Percentiles rank a stretch among this genome's conserved stretches.
Evolutionary conservation across 2,113 vertebrate species (phyloP).

Genomic region (Sylvia atricapilla): DNA sequence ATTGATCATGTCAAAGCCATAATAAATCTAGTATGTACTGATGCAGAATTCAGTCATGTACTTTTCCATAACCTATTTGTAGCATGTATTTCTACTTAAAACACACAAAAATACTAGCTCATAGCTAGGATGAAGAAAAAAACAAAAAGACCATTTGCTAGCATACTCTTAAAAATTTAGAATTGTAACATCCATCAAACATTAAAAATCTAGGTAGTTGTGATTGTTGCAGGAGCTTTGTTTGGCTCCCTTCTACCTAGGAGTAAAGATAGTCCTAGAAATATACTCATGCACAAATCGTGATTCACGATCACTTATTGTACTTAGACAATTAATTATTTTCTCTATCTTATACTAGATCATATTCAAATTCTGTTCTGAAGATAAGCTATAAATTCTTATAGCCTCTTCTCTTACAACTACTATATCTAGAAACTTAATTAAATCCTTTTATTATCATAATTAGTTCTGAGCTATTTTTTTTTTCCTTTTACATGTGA

Average conservation of each 20-base stretch:
- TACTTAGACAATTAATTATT: neutral
- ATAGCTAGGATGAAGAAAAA: neutral
- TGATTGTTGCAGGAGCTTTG: neutral
- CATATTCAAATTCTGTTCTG: neutral
- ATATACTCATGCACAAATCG: neutral
- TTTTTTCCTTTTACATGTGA: neutral
- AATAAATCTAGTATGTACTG: neutral
- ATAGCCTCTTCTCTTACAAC: neutral
- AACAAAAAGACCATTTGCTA: neutral
- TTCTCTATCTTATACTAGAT: neutral
- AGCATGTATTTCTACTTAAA: neutral
- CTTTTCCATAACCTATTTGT: neutral
- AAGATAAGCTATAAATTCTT: neutral
- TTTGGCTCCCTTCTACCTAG: neutral
- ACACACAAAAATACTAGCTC: neutral
- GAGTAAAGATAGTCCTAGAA: neutral
- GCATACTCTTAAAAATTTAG: rapidly evolving
- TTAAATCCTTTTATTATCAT: neutral
- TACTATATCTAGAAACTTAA: neutral
- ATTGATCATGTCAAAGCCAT: neutral
- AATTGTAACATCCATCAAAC: neutral
- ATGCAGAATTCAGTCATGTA: neutral
- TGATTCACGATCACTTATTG: rapidly evolving
- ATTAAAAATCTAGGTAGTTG: neutral
- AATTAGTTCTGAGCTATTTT: neutral